A percentile compares a stretch with the other conserved stretches of the same genome.
These are phyloP conservation scores for Macrotrachela quadricornifera DNA, from an alignment of 1,140 invertebrate genomes.

Conservation along the genomic window DNA sequence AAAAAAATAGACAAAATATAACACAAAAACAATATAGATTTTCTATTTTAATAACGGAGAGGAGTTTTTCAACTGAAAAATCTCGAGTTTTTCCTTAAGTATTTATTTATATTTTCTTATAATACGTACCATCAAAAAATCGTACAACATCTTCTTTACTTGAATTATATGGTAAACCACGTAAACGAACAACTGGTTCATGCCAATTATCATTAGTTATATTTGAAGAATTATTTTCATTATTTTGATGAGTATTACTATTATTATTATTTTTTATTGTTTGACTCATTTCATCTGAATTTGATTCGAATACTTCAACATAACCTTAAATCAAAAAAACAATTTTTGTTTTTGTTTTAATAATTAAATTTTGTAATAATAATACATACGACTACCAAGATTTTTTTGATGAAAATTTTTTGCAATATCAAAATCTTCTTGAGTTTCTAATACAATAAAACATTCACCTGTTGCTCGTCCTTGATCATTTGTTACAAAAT, in stretches of 20 bases:
- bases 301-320: constrained; percentile 48
- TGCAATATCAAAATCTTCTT: constrained; percentile 55
- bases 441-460: constrained; percentile 57
- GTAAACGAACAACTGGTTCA: constrained; percentile 33
- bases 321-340: constrained; percentile 1
- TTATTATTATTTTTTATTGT: constrained; percentile 41
- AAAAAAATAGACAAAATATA: no score
- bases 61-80: no score
- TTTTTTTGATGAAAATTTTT: constrained; percentile 53
- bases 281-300: constrained; percentile 60
- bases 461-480: constrained; percentile 76
- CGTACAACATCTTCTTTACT: constrained; percentile 73
- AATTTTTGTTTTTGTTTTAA: no score
- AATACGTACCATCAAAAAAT: constrained; percentile 64
- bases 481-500: constrained; percentile 58
- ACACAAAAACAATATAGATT: no score
- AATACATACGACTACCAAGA: constrained; percentile 49
- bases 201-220: not conserved
- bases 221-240: no score
- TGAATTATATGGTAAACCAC: constrained; percentile 74
- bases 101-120: no score
- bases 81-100: no score
- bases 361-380: no score
- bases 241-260: constrained; percentile 17
- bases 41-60: no score